Conservation (phyloP, 2,113 vertebrate species). For the Psophia crepitans region DNA sequence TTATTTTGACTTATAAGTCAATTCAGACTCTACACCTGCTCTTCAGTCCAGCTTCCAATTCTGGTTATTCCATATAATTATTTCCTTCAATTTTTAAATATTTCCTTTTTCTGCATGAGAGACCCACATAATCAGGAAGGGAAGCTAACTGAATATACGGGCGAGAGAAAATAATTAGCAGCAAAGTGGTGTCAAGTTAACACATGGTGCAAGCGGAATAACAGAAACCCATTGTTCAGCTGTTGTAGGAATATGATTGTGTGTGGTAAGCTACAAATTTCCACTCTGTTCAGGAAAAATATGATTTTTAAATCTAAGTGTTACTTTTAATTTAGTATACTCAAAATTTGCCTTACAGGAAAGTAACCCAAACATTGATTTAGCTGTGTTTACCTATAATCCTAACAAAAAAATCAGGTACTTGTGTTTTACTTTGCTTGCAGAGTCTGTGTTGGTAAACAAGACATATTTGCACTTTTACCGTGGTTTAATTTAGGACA, state of each 20-base stretch:
- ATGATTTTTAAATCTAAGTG: background rate
- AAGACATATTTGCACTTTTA: background rate
- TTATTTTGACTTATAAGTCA: background rate
- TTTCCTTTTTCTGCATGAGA: conserved; percentile 14
- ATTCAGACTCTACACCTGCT: background rate
- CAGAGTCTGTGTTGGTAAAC: background rate
- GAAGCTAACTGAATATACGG: background rate
- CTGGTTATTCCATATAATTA: background rate
- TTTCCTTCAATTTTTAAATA: background rate
- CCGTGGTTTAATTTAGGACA: background rate
- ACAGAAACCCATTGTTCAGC: background rate
- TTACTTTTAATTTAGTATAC: background rate
- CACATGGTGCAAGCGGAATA: background rate
- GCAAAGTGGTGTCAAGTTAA: background rate
- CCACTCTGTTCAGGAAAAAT: background rate
- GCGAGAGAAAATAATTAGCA: background rate
- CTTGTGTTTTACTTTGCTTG: background rate
- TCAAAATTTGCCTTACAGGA: background rate
- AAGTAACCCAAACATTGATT: background rate
- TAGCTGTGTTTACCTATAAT: background rate
- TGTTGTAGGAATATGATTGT: background rate
- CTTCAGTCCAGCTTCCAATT: background rate
- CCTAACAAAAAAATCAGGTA: background rate
- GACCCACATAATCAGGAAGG: background rate
- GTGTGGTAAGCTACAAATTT: background rate